phyloP scores from a whole-genome alignment of 2,797 vertebrate genomes.

The Halcyon badia region DNA sequence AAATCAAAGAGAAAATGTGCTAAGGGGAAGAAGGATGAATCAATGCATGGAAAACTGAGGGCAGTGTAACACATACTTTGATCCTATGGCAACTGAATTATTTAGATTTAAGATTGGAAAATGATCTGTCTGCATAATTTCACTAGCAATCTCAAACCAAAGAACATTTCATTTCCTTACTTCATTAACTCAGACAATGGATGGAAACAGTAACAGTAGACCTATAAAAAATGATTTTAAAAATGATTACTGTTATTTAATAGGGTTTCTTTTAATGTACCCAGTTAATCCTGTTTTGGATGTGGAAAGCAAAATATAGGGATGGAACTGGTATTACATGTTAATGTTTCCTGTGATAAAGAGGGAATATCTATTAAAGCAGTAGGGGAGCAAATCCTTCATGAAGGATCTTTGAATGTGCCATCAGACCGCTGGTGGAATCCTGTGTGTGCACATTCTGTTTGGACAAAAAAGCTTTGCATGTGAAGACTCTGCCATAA shows the following conservation, averaged over 20 bases:
- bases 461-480: neutral
- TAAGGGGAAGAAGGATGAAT: slow-evolving; percentile 44
- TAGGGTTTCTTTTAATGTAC: neutral
- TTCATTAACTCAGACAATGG: neutral
- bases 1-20: slow-evolving; percentile 43
- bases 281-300: neutral
- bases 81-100: slow-evolving; percentile 66
- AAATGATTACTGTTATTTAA: neutral
- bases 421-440: neutral
- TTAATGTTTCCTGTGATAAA: neutral
- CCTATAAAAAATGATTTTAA: neutral
- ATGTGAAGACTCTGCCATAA: neutral
- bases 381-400: neutral
- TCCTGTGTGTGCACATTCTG: neutral
- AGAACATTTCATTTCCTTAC: slow-evolving; percentile 4
- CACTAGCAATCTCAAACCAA: neutral
- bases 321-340: neutral
- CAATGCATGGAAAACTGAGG: slow-evolving; percentile 18
- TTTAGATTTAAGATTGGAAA: slow-evolving; percentile 40
- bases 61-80: neutral
- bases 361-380: neutral
- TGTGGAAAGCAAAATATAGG: neutral
- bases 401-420: neutral
- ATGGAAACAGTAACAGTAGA: neutral
- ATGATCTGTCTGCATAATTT: slow-evolving; percentile 38